These are phyloP conservation scores for Poeciliopsis paucimaculata DNA, from an alignment of 2,797 vertebrate species.

Conservation along the genomic window DNA sequence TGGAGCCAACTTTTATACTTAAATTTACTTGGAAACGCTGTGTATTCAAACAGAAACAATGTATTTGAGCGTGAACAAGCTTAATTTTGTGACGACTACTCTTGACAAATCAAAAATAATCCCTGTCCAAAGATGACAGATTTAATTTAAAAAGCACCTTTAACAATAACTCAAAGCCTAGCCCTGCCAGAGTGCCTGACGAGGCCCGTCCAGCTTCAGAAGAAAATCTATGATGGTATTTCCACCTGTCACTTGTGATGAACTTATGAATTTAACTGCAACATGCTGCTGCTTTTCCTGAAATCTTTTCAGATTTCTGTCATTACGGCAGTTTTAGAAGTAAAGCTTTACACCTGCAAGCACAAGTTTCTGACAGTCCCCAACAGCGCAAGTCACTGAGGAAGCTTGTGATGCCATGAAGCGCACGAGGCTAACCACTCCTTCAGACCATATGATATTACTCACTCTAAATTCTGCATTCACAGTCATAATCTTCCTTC, in stretches of 20 bases:
- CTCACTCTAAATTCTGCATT: conserved; percentile 16
- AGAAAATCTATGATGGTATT: neutral
- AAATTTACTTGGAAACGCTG: neutral
- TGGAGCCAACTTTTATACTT: neutral
- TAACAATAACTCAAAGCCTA: neutral
- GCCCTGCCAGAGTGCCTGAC: neutral
- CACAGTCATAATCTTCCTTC: neutral
- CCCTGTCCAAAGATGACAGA: neutral
- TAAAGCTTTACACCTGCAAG: conserved; percentile 16
- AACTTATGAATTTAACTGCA: neutral
- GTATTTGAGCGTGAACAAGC: neutral
- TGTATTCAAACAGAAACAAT: neutral
- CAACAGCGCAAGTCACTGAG: conserved; percentile 33
- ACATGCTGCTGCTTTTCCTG: neutral
- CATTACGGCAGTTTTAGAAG: conserved; percentile 4
- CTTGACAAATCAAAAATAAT: too few species aligned
- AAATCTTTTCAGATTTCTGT: neutral
- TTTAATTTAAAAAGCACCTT: neutral
- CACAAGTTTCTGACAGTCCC: conserved; percentile 37
- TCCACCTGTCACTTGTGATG: neutral
- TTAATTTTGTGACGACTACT: neutral
- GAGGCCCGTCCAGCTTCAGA: neutral
- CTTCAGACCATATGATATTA: conserved; percentile 15
- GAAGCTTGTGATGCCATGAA: conserved; percentile 3
- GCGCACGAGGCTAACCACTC: conserved; percentile 14